Conservation (phyloP, 2,888 invertebrate species). For the Habrosyne pyritoides region DNA sequence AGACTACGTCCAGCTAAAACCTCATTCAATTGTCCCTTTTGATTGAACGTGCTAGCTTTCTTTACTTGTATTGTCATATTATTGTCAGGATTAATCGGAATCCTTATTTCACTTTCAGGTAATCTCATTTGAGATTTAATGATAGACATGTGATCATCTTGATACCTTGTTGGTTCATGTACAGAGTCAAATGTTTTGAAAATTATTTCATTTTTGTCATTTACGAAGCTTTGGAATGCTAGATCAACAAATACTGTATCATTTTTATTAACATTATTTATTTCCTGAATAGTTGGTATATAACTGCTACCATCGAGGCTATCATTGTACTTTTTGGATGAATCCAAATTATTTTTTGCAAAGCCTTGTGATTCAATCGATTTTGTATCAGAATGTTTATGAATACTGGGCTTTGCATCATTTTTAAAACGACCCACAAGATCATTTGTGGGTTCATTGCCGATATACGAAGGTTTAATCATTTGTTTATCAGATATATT, state of each 20-base stretch:
- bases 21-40: constrained; percentile 9
- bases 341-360: not conserved
- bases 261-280: constrained; percentile 8
- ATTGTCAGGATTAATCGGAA: constrained; percentile 52
- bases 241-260: constrained; percentile 40
- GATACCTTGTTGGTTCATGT: constrained; percentile 23
- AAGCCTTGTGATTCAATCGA: not conserved
- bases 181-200: constrained; percentile 48
- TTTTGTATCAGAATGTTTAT: not conserved
- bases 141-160: constrained; percentile 40
- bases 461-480: not conserved
- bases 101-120: constrained; percentile 42
- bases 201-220: constrained; percentile 47
- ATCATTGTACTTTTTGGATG: not conserved
- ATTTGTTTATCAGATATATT: not conserved
- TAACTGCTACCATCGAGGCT: not conserved
- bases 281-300: not conserved
- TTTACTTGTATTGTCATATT: constrained; percentile 48
- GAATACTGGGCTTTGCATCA: not conserved
- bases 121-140: constrained; percentile 45
- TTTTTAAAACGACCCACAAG: not conserved
- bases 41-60: constrained; percentile 16
- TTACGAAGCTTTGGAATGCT: constrained; percentile 51
- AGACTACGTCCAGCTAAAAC: not conserved
- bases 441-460: not conserved